Evolutionary conservation across 2,888 invertebrate genomes (phyloP).

Genomic region (Spodoptera picta): DNA sequence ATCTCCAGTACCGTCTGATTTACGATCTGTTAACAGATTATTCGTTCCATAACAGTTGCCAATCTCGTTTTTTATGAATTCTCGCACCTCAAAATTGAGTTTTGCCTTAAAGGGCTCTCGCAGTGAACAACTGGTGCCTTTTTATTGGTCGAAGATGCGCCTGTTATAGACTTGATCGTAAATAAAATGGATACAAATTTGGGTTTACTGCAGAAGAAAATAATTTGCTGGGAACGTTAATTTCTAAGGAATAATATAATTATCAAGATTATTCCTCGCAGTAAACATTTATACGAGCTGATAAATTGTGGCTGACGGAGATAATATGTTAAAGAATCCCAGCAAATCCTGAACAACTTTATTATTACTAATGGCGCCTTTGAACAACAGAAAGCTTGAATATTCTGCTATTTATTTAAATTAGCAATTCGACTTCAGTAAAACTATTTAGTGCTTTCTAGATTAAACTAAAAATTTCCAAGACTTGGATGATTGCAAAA

Average conservation of each 20-base stretch:
- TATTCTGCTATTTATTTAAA: neutral
- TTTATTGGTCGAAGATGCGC: constrained; percentile 54
- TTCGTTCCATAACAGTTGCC: constrained; percentile 48
- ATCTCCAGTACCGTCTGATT: constrained; percentile 62
- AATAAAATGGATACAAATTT: constrained; percentile 33
- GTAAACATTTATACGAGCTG: constrained; percentile 10
- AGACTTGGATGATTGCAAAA: too few relatives aligned
- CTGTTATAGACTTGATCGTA: constrained; percentile 30
- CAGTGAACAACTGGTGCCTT: constrained; percentile 46
- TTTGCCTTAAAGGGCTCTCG: constrained; percentile 54
- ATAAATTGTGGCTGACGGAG: constrained; percentile 23
- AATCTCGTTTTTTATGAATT: constrained; percentile 46
- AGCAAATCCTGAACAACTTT: constrained; percentile 2
- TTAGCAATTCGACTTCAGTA: neutral
- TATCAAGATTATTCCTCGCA: constrained; percentile 5
- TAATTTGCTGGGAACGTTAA: constrained; percentile 6
- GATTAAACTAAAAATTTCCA: neutral
- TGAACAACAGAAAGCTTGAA: constrained; percentile 12
- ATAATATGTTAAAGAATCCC: constrained; percentile 14
- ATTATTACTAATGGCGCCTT: constrained; percentile 6
- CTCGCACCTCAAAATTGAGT: constrained; percentile 54
- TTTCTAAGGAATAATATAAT: constrained; percentile 11
- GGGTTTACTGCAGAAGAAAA: constrained; percentile 15
- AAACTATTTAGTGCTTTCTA: constrained; percentile 5
- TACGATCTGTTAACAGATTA: constrained; percentile 73